Evolutionary conservation across 2,888 invertebrate genomes (phyloP), one percentile per base, ranked within the genome.

Genomic region (Chrysolina oricalcia): DNA sequence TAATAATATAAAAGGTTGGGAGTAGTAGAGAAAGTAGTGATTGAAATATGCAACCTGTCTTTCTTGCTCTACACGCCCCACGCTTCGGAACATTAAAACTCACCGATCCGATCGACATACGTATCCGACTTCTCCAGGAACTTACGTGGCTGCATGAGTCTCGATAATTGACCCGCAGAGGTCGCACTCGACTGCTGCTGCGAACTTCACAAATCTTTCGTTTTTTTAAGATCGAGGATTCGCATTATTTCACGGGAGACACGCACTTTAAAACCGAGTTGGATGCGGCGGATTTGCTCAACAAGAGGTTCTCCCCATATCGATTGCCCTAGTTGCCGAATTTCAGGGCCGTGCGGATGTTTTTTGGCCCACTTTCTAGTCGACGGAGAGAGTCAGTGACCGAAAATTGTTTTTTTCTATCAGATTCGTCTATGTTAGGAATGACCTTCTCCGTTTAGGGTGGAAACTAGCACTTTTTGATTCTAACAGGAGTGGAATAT

Each of bases 291-390:
- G 85, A 86, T 85, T 85, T 63, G 84, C 85, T 84, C 76, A 71
- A 78, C 86, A 87, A 87, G 85, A 83, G 83, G 83, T 85, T 87
- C 80, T 81, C 80, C 67, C 86, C n/a, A n/a, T 91, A 92, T 92
- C 91, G 92, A 92, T 92, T 91, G 92, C 90, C 92, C 92, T 91
- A 92, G 91, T 91, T 92, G 91, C 90, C 63, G 73, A 63, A 64
- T 46, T 70, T 71, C 78, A 78, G 78, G 75, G 67, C 73, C 75
- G 78, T 76, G 71, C 75, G 56, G 90, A 89, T 89, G 89, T 88
- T 89, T 89, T 89, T 83, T 81, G 83, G 85, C 35, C 59, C 59
- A 59, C 59, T 35, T 59, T 21, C 19, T 0, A 53, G 21, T 11
- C 4, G 11, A 11, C 21, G 19, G 21, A 21, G 11, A 53, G 21